phyloP scores from a whole-genome alignment of 2,888 invertebrate genomes.

The Nomada goodeniana region DNA sequence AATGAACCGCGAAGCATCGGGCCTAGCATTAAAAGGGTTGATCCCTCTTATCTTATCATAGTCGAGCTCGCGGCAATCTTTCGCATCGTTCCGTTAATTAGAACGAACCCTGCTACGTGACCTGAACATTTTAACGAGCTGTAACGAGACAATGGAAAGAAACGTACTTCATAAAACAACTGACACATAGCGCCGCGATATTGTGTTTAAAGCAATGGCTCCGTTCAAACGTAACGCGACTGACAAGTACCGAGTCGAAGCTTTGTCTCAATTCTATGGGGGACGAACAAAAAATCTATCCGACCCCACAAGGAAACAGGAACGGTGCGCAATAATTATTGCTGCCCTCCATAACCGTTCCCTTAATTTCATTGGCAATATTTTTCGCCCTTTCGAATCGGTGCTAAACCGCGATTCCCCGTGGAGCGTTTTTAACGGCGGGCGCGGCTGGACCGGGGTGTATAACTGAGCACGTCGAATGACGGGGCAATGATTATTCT shows the following conservation, averaged over 20 bases:
- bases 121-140: conserved; percentile 31
- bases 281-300: background rate
- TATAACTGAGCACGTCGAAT: background rate
- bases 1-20: background rate
- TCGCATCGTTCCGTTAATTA: conserved; percentile 17
- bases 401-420: background rate
- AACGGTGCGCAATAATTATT: background rate
- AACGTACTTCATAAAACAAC: conserved; percentile 9
- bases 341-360: background rate
- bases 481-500: conserved; percentile 10
- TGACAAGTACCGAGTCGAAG: background rate
- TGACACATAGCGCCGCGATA: background rate
- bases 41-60: background rate
- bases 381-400: background rate
- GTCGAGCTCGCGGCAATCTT: background rate
- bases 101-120: conserved; percentile 19
- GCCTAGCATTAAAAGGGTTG: background rate
- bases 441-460: background rate
- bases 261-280: background rate
- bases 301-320: background rate
- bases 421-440: background rate
- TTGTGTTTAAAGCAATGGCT: conserved; percentile 9
- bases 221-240: background rate
- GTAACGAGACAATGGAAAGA: conserved; percentile 4
- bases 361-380: conserved; percentile 8